phyloP scores from a whole-genome alignment of 1,140 invertebrate genomes.

The Agrilus planipennis region DNA sequence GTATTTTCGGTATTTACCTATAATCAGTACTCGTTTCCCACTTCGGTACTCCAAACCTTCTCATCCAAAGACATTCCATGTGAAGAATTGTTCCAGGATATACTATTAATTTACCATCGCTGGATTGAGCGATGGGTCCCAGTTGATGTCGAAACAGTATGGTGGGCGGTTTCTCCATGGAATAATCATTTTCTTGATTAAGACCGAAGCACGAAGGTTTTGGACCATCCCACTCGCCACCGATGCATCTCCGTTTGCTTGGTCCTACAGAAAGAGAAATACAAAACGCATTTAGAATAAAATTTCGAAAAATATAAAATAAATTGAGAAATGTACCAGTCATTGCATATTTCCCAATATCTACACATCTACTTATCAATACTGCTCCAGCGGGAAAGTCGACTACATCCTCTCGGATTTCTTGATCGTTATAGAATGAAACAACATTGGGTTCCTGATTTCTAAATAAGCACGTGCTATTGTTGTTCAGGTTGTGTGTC shows the following conservation, averaged over 20 bases:
- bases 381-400: constrained; percentile 64
- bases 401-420: constrained; percentile 58
- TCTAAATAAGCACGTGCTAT: constrained; percentile 59
- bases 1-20: constrained; percentile 43
- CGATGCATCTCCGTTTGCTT: constrained; percentile 51
- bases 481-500: constrained; percentile 37
- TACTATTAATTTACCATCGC: constrained; percentile 70
- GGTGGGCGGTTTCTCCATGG: constrained; percentile 74
- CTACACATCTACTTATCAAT: constrained; percentile 59
- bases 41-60: constrained; percentile 69
- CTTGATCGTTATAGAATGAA: constrained; percentile 65
- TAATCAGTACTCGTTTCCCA: constrained; percentile 65
- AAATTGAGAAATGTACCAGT: constrained; percentile 36
- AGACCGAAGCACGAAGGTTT: constrained; percentile 68
- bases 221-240: constrained; percentile 65
- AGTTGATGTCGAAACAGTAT: constrained; percentile 68
- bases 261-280: no score
- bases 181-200: constrained; percentile 76
- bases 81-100: constrained; percentile 74
- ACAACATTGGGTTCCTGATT: constrained; percentile 68
- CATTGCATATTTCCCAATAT: constrained; percentile 57
- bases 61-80: constrained; percentile 78
- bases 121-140: constrained; percentile 76
- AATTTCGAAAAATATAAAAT: no score
- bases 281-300: no score